Conservation (phyloP, 2,113 vertebrate genomes). For the Channa argus region DNA sequence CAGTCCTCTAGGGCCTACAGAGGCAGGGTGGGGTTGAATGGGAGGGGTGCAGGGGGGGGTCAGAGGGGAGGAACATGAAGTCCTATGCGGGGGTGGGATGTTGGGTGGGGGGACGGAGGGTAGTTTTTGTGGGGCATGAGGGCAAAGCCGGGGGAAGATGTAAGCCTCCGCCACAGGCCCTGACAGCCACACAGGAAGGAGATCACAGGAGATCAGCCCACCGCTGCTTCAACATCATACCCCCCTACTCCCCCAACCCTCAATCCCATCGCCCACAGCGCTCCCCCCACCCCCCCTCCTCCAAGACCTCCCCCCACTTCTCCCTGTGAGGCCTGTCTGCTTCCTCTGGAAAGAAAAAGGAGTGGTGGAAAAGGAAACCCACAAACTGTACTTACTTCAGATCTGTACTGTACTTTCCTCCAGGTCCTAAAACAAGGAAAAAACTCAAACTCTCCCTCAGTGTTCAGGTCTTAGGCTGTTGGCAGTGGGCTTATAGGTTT, state of each 20-base stretch:
- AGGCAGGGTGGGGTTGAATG: constrained; percentile 63
- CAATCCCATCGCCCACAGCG: constrained; percentile 51
- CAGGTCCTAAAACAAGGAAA: constrained; percentile 20
- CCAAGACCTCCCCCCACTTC: neutral
- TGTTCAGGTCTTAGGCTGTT: neutral
- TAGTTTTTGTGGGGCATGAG: constrained; percentile 66
- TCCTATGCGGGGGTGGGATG: constrained; percentile 54
- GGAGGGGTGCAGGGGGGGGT: constrained; percentile 73
- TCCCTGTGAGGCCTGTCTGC: constrained; percentile 66
- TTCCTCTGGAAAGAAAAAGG: constrained; percentile 52
- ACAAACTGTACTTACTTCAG: constrained; percentile 22
- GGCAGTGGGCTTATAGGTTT: neutral
- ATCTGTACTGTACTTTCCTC: constrained; percentile 31
- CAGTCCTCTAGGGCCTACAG: constrained; percentile 53
- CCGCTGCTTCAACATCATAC: constrained; percentile 59
- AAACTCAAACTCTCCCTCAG: neutral
- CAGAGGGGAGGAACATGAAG: constrained; percentile 61
- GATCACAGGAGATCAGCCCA: constrained; percentile 79
- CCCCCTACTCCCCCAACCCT: constrained; percentile 4
- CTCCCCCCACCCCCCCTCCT: neutral
- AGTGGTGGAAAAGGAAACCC: constrained; percentile 39
- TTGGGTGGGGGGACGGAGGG: constrained; percentile 36
- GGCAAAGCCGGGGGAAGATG: constrained; percentile 77
- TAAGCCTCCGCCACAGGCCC: constrained; percentile 80
- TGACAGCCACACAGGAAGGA: constrained; percentile 83